Evolutionary conservation across 2,888 invertebrate species (phyloP).

Genomic region (Laothoe populi): DNA sequence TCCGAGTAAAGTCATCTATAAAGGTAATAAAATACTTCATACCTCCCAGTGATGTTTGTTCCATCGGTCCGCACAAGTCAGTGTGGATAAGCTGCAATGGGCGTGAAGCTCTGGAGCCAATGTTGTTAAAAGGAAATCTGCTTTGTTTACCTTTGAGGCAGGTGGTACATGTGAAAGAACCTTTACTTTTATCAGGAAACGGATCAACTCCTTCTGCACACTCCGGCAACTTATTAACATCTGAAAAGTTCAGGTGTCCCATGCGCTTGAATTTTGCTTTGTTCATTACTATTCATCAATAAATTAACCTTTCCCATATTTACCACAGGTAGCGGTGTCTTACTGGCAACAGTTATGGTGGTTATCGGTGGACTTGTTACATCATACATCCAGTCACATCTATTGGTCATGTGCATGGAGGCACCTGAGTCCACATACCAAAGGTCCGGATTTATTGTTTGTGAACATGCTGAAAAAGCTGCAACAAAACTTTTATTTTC

Average conservation of each 20-base stretch:
- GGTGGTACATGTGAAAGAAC: not conserved
- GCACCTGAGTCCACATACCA: conserved; percentile 29
- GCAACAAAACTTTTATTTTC: conserved; percentile 13
- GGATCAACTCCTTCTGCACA: not conserved
- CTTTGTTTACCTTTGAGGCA: not conserved
- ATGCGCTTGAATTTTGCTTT: conserved; percentile 1
- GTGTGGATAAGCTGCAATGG: not conserved
- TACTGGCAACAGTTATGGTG: conserved; percentile 1
- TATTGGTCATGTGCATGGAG: conserved; percentile 29
- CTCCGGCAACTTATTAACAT: conserved; percentile 1
- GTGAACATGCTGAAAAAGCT: conserved; percentile 28
- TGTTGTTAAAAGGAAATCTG: not conserved
- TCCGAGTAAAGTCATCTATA: too few relatives aligned
- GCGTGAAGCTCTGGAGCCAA: not conserved
- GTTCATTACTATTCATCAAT: not conserved
- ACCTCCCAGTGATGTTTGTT: not conserved
- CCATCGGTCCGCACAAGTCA: not conserved
- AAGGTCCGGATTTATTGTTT: not conserved
- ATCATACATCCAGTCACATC: not conserved
- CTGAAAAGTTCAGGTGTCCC: conserved; percentile 27
- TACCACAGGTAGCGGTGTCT: conserved; percentile 2
- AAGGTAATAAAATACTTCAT: not conserved
- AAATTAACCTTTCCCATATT: not conserved
- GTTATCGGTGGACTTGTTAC: not conserved
- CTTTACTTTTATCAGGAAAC: too few relatives aligned